Evolutionary conservation across 2,888 invertebrate genomes (phyloP).

Genomic region (Apeira syringaria): DNA sequence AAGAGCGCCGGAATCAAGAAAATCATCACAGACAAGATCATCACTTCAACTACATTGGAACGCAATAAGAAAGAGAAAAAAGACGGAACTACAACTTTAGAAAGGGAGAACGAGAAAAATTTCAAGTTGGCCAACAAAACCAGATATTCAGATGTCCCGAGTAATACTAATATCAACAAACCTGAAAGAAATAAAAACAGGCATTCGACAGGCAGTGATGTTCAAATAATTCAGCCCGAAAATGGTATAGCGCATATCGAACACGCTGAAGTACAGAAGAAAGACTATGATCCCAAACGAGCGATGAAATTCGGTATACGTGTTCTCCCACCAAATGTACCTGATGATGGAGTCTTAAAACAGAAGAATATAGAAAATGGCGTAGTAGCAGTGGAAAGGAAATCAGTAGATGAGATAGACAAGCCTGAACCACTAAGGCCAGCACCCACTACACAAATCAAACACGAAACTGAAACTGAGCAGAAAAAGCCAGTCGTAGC

Average conservation of each 20-base stretch:
- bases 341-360: constrained; percentile 76
- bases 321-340: constrained; percentile 84
- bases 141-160: constrained; percentile 59
- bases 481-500: constrained; percentile 79
- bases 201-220: constrained; percentile 64
- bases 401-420: constrained; percentile 67
- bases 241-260: constrained; percentile 68
- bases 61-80: constrained; percentile 75
- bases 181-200: constrained; percentile 69
- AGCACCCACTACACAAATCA: constrained; percentile 63
- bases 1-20: constrained; percentile 77
- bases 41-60: constrained; percentile 71
- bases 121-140: constrained; percentile 64
- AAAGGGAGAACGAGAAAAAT: constrained; percentile 79
- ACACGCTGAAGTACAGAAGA: constrained; percentile 79
- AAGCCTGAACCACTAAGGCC: constrained; percentile 64
- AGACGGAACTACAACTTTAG: constrained; percentile 66
- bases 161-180: constrained; percentile 46
- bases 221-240: constrained; percentile 70
- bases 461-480: constrained; percentile 79
- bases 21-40: constrained; percentile 76
- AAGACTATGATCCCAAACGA: constrained; percentile 81
- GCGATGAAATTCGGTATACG: constrained; percentile 88
- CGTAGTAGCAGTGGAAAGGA: constrained; percentile 56
- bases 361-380: constrained; percentile 74